These are phyloP conservation scores for Phyllotreta striolata DNA, from an alignment of 2,888 invertebrate genomes.

Conservation along the genomic window DNA sequence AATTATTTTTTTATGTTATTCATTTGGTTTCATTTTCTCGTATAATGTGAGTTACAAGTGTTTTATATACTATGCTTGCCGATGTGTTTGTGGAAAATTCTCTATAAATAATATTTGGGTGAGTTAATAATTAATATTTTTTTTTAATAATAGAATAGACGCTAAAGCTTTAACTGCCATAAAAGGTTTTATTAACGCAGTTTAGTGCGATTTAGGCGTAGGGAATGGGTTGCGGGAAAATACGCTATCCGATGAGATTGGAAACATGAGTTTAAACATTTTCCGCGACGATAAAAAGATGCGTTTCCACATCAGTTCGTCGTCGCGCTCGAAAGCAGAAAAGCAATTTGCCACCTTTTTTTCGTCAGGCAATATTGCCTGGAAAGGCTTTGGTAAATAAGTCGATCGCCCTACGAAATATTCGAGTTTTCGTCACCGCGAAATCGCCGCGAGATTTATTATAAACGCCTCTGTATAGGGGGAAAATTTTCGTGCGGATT, in stretches of 20 bases:
- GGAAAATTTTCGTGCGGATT: too few species aligned
- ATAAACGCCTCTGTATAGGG: too few species aligned
- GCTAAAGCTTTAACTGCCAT: background rate
- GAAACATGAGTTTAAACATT: background rate
- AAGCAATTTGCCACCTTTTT: constrained; percentile 33
- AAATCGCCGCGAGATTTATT: constrained; percentile 20
- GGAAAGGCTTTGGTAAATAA: constrained; percentile 17
- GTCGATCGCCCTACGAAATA: constrained; percentile 25
- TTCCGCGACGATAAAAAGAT: too few species aligned
- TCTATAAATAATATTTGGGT: constrained; percentile 4
- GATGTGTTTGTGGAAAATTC: background rate
- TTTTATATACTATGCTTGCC: constrained; percentile 2
- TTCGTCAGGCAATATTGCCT: constrained; percentile 19
- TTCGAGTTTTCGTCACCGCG: constrained; percentile 19
- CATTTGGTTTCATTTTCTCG: background rate
- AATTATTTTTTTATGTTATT: background rate
- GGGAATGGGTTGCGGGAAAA: background rate
- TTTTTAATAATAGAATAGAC: constrained; percentile 5
- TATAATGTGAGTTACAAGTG: constrained; percentile 3
- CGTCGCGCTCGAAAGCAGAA: constrained; percentile 13
- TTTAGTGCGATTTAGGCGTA: background rate
- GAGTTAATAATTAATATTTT: background rate
- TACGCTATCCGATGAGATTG: too few species aligned
- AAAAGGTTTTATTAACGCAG: too few species aligned
- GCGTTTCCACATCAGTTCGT: background rate